Conservation (phyloP, 2,113 vertebrate genomes). For the Cavia porcellus region DNA sequence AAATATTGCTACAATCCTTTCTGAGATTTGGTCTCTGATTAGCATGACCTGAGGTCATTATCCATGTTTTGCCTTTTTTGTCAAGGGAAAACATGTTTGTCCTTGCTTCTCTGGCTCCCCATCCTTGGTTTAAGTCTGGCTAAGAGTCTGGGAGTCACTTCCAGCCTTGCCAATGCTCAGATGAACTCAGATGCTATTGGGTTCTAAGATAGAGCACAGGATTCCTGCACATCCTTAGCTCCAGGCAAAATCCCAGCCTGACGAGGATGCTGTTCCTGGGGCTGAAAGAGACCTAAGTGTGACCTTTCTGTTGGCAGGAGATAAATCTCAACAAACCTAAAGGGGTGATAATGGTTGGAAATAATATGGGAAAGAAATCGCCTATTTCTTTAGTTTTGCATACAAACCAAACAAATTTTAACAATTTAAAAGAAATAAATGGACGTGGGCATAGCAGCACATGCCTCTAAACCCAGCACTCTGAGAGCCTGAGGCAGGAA, state of each 20-base stretch:
- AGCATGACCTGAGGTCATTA: neutral
- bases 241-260: neutral
- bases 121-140: neutral
- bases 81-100: neutral
- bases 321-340: neutral
- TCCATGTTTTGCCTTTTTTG: neutral
- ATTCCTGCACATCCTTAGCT: neutral
- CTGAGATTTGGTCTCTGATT: neutral
- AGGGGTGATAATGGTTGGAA: neutral
- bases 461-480: neutral
- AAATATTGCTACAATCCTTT: neutral
- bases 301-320: neutral
- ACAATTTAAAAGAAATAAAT: constrained; percentile 28
- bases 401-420: constrained; percentile 24
- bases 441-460: neutral
- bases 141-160: neutral
- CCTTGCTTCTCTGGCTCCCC: neutral
- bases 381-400: neutral
- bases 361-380: neutral
- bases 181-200: neutral
- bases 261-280: neutral
- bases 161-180: neutral
- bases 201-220: neutral
- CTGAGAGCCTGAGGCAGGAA: neutral
- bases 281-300: neutral